Conservation (phyloP, 92 coral and sea anemone genomes). For the Pocillopora grandis region DNA sequence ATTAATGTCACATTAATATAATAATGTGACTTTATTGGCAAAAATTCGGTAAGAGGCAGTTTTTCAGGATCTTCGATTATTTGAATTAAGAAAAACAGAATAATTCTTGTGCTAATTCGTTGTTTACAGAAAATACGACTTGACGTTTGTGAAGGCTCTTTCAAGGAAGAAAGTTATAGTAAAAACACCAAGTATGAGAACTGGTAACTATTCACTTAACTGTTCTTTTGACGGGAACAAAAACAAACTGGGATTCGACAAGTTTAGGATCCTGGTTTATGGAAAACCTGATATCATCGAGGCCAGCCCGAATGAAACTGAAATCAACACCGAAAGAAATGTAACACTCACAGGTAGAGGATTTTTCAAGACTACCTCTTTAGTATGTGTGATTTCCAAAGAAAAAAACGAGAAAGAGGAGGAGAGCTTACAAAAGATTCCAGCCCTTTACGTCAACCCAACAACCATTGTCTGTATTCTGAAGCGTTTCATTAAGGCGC, state of each 20-base stretch:
- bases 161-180: background rate
- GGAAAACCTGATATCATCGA: background rate
- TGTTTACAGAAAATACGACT: background rate
- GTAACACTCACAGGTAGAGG: slow-evolving; percentile 68
- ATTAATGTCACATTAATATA: too few species aligned
- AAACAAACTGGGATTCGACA: background rate
- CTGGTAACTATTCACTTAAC: slow-evolving; percentile 36
- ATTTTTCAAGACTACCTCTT: slow-evolving; percentile 57
- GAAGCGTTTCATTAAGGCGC: background rate
- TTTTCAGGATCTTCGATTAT: too few species aligned
- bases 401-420: background rate
- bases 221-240: slow-evolving; percentile 6
- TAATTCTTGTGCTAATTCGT: background rate
- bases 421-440: background rate
- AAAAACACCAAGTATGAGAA: slow-evolving; percentile 4
- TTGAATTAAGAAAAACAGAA: too few species aligned
- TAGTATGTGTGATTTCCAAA: slow-evolving; percentile 43
- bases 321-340: slow-evolving; percentile 17
- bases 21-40: too few species aligned
- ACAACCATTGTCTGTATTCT: slow-evolving; percentile 19
- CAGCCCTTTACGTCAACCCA: slow-evolving; percentile 18
- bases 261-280: slow-evolving; percentile 7
- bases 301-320: slow-evolving; percentile 19
- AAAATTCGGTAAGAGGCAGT: too few species aligned
- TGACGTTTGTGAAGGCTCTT: background rate